Percentiles rank a stretch among this genome's conserved stretches.
Conservation (phyloP, 2,888 invertebrate genomes). For the Epinotia ramella region DNA sequence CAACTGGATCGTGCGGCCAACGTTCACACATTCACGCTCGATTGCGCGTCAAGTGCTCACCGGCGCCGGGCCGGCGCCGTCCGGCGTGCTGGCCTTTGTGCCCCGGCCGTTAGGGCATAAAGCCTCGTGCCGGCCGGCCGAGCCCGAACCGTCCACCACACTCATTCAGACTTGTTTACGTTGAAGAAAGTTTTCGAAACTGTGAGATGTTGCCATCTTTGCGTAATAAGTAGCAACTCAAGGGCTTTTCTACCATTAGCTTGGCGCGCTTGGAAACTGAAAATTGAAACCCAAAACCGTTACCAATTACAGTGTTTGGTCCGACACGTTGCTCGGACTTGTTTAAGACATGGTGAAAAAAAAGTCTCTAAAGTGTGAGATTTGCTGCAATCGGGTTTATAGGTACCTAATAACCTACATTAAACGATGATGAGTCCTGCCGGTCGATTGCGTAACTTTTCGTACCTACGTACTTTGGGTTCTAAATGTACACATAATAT, state of each 20-base stretch:
- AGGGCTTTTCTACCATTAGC: too few species aligned
- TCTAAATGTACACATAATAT: too few species aligned
- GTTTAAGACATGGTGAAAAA: not conserved
- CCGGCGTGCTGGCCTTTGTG: conserved; percentile 60
- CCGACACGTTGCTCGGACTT: too few species aligned
- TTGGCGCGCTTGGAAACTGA: too few species aligned
- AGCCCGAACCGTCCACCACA: not conserved
- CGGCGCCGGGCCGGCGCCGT: conserved; percentile 77
- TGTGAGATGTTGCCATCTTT: not conserved
- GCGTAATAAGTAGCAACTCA: not conserved
- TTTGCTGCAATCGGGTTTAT: not conserved
- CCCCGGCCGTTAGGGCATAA: conserved; percentile 24
- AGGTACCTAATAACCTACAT: too few species aligned
- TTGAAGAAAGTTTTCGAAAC: not conserved
- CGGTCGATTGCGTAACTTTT: too few species aligned
- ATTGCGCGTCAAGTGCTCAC: conserved; percentile 47
- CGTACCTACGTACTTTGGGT: too few species aligned
- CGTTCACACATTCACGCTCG: conserved; percentile 55
- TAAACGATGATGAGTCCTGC: too few species aligned
- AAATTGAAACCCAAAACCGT: too few species aligned
- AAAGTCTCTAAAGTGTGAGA: not conserved
- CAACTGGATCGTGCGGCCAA: conserved; percentile 4
- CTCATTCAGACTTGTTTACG: conserved; percentile 25
- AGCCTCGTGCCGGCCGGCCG: conserved; percentile 2
- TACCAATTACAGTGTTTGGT: too few species aligned